Percentiles rank a stretch among this genome's conserved stretches.
These are phyloP conservation scores for Condylura cristata DNA, from an alignment of 2,113 vertebrate species.

Conservation along the genomic window DNA sequence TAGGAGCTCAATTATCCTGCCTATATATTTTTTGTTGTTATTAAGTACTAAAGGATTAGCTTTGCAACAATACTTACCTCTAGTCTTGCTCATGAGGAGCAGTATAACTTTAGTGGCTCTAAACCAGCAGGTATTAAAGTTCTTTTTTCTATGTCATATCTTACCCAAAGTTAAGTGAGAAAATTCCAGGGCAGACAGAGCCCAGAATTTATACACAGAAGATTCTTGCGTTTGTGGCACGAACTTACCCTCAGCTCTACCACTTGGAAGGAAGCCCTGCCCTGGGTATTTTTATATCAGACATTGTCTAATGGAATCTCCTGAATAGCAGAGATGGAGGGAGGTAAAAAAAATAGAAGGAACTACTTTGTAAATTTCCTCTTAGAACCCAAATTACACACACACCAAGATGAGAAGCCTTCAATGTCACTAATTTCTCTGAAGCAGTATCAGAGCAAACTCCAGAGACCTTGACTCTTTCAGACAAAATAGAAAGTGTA, in stretches of 20 bases:
- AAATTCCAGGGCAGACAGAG: background rate
- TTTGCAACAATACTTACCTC: background rate
- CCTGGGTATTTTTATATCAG: background rate
- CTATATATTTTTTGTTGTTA: background rate
- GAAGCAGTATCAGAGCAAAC: conserved; percentile 23
- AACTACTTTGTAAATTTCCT: conserved; percentile 38
- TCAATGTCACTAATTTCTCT: conserved; percentile 70
- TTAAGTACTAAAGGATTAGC: background rate
- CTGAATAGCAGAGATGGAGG: background rate
- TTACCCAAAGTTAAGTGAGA: background rate
- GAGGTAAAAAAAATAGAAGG: fast-evolving
- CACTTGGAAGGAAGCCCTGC: background rate
- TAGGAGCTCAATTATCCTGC: background rate
- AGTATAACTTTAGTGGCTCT: background rate
- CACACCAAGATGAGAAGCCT: background rate
- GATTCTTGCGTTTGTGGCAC: background rate
- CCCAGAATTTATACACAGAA: background rate
- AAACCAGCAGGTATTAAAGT: background rate
- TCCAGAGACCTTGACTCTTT: conserved; percentile 51
- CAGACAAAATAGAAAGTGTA: conserved; percentile 43
- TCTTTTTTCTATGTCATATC: background rate
- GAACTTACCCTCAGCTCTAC: background rate
- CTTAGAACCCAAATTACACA: conserved; percentile 50
- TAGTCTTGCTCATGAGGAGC: background rate
- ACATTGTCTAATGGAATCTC: background rate